Evolutionary conservation across 2,888 invertebrate genomes (phyloP).

Genomic region (Teleiodes luculella): DNA sequence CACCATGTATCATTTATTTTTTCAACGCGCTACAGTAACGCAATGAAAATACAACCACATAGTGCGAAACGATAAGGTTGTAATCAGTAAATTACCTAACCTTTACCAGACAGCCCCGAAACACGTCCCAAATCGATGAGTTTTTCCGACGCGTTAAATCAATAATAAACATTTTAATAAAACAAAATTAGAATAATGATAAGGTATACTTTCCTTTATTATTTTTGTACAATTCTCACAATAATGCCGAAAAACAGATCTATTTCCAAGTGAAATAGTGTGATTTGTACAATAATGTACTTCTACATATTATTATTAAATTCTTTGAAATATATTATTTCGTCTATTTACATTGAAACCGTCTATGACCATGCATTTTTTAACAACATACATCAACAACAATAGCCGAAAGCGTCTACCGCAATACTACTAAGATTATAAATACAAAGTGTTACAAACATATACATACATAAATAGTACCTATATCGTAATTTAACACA

Average conservation of each 20-base stretch:
- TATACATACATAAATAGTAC: too few relatives aligned
- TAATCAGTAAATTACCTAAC: background rate
- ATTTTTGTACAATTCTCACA: conserved; percentile 62
- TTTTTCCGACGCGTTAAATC: background rate
- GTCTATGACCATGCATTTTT: conserved; percentile 62
- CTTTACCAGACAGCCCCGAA: too few relatives aligned
- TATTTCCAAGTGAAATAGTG: conserved; percentile 32
- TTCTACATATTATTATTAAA: conserved; percentile 17
- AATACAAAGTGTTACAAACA: too few relatives aligned
- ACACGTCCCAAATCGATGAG: background rate
- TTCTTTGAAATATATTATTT: conserved; percentile 25
- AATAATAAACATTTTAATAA: background rate
- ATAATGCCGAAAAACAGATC: conserved; percentile 53
- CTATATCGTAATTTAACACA: conserved; percentile 25
- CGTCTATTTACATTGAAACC: conserved; percentile 62
- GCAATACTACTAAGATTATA: conserved; percentile 36
- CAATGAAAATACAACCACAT: too few relatives aligned
- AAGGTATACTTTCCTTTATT: conserved; percentile 31
- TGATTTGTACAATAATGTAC: conserved; percentile 27
- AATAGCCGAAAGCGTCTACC: conserved; percentile 48
- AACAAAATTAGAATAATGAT: background rate
- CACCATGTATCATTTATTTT: too few relatives aligned
- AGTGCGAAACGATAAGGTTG: too few relatives aligned
- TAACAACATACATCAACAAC: conserved; percentile 55
- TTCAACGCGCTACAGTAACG: too few relatives aligned